Evolutionary conservation across 2,797 vertebrate genomes (phyloP).

Genomic region (Echiichthys vipera): DNA sequence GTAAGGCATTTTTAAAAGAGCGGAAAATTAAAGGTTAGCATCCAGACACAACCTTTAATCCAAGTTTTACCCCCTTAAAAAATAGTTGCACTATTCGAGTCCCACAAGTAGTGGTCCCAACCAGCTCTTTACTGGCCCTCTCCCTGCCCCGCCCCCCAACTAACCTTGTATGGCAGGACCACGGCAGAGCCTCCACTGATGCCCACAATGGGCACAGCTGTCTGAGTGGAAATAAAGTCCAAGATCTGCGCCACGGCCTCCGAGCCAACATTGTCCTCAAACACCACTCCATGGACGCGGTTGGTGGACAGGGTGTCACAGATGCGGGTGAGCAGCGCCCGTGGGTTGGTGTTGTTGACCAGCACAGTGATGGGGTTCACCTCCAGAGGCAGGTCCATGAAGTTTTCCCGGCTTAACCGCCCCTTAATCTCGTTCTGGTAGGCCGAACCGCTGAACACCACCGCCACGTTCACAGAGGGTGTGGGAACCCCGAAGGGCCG

Average conservation of each 20-base stretch:
- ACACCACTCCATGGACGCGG: constrained; percentile 93
- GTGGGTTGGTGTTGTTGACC: constrained; percentile 95
- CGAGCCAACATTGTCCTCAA: constrained; percentile 95
- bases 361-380: constrained; percentile 94
- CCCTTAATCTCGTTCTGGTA: constrained; percentile 90
- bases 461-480: constrained; percentile 91
- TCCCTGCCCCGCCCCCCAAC: constrained; percentile 24
- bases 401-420: constrained; percentile 92
- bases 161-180: constrained; percentile 96
- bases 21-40: too few species aligned
- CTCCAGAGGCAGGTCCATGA: constrained; percentile 95
- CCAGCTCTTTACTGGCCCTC: neutral
- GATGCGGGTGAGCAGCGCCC: constrained; percentile 93
- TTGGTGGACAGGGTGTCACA: constrained; percentile 91
- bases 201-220: constrained; percentile 93
- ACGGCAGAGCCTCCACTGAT: constrained; percentile 96
- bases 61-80: too few species aligned
- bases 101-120: neutral
- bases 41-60: too few species aligned
- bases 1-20: too few species aligned
- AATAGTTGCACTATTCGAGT: too few species aligned
- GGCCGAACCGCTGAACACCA: constrained; percentile 94
- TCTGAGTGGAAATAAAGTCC: constrained; percentile 96
- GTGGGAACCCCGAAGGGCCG: constrained; percentile 80
- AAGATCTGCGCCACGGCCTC: constrained; percentile 97